Evolutionary conservation across 1,140 invertebrate genomes (phyloP).

Genomic region (Nasonia giraulti): DNA sequence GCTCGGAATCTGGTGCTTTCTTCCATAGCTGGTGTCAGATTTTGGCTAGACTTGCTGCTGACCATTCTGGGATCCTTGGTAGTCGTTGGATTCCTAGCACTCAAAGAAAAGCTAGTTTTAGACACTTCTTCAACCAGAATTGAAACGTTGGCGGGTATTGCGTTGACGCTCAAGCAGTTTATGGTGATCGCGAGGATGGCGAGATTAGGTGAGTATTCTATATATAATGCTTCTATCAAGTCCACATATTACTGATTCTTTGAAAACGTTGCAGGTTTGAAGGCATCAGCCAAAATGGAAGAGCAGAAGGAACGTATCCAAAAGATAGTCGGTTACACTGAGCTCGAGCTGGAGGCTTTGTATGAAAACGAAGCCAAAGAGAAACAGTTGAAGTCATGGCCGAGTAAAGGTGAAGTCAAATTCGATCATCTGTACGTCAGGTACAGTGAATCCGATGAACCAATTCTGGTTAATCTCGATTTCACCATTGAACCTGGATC

Average conservation of each 20-base stretch:
- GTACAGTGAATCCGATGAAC: conserved; percentile 78
- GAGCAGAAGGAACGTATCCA: neutral
- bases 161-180: neutral
- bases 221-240: too few species aligned
- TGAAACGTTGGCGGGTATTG: conserved; percentile 80
- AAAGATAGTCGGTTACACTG: neutral
- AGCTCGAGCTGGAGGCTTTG: neutral
- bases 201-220: neutral
- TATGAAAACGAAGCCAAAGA: neutral
- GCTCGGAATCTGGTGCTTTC: conserved; percentile 84
- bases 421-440: conserved; percentile 75
- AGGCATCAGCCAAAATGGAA: neutral
- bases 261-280: conserved; percentile 78
- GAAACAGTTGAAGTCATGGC: conserved; percentile 74
- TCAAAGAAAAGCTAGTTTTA: conserved; percentile 80
- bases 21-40: conserved; percentile 85
- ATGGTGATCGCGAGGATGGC: neutral
- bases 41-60: conserved; percentile 86
- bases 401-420: conserved; percentile 77
- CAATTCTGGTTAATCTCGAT: conserved; percentile 83
- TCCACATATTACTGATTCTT: neutral
- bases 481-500: conserved; percentile 78
- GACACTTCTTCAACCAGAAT: conserved; percentile 82
- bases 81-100: conserved; percentile 58
- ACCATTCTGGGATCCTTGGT: conserved; percentile 79